These are phyloP conservation scores for Heterochromis multidens DNA, from an alignment of 2,113 vertebrate species.

Conservation along the genomic window DNA sequence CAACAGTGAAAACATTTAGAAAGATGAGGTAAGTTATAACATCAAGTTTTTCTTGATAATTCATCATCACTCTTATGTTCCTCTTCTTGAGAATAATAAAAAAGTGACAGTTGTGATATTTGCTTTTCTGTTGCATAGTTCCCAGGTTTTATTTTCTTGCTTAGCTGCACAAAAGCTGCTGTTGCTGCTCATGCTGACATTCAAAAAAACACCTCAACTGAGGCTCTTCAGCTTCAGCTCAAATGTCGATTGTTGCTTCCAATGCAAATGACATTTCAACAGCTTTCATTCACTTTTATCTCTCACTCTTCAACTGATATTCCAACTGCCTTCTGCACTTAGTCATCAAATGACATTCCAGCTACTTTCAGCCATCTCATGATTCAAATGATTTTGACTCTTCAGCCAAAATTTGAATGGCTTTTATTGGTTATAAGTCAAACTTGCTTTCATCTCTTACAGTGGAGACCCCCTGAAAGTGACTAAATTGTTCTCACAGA, in stretches of 20 bases:
- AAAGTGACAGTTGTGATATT: background rate
- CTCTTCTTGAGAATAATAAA: background rate
- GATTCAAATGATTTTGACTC: background rate
- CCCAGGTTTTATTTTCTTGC: background rate
- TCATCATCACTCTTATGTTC: background rate
- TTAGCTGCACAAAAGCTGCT: background rate
- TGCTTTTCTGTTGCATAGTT: background rate
- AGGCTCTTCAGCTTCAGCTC: background rate
- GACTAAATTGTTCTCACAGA: background rate
- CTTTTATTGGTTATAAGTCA: background rate
- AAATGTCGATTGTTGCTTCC: background rate
- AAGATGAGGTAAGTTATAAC: constrained; percentile 77
- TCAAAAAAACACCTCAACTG: background rate
- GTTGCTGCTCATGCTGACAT: background rate
- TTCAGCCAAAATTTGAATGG: background rate
- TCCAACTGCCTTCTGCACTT: background rate
- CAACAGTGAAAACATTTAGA: constrained; percentile 89
- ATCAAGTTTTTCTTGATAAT: background rate
- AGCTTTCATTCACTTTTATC: background rate
- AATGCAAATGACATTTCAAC: background rate
- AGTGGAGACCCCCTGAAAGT: background rate
- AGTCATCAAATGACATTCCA: background rate
- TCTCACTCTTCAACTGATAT: background rate
- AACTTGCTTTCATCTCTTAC: background rate
- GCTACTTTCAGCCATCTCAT: background rate